A percentile compares a stretch with the other conserved stretches of the same genome.
phyloP scores from a whole-genome alignment of 2,888 invertebrate species.

The Spialia ferax region DNA sequence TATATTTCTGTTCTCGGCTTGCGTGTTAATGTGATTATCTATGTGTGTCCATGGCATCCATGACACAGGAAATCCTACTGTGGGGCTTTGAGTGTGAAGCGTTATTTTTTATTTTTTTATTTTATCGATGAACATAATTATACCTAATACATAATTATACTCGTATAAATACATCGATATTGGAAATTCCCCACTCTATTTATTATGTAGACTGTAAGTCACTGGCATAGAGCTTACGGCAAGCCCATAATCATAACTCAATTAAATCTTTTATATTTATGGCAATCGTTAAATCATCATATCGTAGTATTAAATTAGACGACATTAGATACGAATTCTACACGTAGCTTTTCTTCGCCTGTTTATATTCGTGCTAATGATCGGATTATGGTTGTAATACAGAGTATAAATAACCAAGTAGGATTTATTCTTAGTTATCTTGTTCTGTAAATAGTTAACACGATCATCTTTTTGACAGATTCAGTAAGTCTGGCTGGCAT shows the following conservation, averaged over 20 bases:
- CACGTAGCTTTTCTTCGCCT: constrained; percentile 22
- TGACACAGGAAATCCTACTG: too few relatives aligned
- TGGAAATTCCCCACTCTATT: constrained; percentile 51
- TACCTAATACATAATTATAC: too few relatives aligned
- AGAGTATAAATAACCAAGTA: background rate
- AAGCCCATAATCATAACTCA: constrained; percentile 81
- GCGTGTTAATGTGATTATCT: too few relatives aligned
- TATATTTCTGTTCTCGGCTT: too few relatives aligned
- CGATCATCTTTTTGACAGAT: too few relatives aligned
- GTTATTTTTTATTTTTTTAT: too few relatives aligned
- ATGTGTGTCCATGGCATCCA: too few relatives aligned
- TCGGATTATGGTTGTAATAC: constrained; percentile 23
- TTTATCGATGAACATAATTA: too few relatives aligned
- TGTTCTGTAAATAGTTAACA: background rate
- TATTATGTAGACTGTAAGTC: constrained; percentile 55
- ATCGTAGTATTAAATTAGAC: constrained; percentile 61
- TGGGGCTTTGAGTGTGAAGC: too few relatives aligned
- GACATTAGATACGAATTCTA: constrained; percentile 17
- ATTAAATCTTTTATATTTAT: constrained; percentile 84
- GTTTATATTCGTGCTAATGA: constrained; percentile 26
- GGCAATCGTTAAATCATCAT: constrained; percentile 72
- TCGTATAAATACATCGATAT: constrained; percentile 37
- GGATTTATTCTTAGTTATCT: background rate
- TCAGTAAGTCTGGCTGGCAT: too few relatives aligned
- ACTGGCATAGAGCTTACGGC: constrained; percentile 73